Conservation (phyloP, 2,113 vertebrate genomes). For the Taurulus bubalis region DNA sequence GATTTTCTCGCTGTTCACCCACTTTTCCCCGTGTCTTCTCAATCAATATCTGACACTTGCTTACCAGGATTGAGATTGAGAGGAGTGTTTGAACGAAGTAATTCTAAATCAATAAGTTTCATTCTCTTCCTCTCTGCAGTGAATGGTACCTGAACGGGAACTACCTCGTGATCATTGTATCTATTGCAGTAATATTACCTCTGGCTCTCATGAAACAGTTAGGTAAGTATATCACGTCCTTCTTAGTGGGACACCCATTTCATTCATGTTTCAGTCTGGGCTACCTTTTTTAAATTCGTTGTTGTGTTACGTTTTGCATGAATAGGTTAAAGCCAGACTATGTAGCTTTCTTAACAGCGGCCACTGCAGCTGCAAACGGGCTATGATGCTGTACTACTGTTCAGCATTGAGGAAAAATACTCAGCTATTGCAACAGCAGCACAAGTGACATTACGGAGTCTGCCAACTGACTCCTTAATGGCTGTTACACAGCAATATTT, state of each 20-base stretch:
- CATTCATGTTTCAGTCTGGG: neutral
- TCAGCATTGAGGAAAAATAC: neutral
- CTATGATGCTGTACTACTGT: neutral
- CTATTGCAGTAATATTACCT: constrained; percentile 90
- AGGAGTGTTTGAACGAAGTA: neutral
- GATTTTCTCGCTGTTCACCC: neutral
- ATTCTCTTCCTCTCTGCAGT: constrained; percentile 75
- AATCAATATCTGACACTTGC: constrained; percentile 23
- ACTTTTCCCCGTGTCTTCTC: neutral
- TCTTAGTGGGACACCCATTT: neutral
- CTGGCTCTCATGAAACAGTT: constrained; percentile 96
- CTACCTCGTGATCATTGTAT: constrained; percentile 90
- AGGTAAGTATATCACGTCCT: constrained; percentile 84
- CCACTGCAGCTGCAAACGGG: neutral
- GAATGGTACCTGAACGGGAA: constrained; percentile 93
- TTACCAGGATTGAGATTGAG: constrained; percentile 27
- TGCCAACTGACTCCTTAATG: neutral
- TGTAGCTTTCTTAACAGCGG: neutral
- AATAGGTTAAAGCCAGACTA: neutral
- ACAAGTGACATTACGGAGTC: neutral
- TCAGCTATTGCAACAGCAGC: neutral
- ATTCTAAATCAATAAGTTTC: constrained; percentile 35
- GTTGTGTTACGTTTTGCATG: neutral
- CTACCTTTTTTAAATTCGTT: neutral
- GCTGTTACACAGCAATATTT: neutral